A percentile compares a stretch with the other conserved stretches of the same genome.
Evolutionary conservation across 2,113 vertebrate species (phyloP).

Genomic region (Prunella fulvescens): DNA sequence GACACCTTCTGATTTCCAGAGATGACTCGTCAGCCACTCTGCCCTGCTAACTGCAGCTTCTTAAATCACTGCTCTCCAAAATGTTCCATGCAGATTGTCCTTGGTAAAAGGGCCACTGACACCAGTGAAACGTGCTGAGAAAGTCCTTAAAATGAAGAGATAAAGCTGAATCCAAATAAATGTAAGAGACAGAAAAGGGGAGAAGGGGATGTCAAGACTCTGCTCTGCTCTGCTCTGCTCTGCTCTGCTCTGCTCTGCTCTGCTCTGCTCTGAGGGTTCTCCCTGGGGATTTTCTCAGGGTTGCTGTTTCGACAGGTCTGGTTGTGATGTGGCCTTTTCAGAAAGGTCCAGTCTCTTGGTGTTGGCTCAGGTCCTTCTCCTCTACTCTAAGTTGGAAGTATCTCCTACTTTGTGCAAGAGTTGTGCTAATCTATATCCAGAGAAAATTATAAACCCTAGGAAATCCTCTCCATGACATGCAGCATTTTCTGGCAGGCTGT

Average conservation of each 20-base stretch:
- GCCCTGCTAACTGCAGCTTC: neutral
- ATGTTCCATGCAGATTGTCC: neutral
- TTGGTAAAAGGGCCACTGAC: neutral
- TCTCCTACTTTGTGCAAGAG: neutral
- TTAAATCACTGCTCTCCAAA: neutral
- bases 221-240: too few species aligned
- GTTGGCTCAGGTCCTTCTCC: neutral
- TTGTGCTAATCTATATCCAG: neutral
- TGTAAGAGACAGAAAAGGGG: neutral
- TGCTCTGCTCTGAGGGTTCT: neutral
- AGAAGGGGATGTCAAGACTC: neutral
- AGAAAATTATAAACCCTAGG: neutral
- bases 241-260: too few species aligned
- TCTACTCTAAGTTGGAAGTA: neutral
- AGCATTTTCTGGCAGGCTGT: neutral
- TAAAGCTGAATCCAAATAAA: neutral
- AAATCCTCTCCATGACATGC: neutral
- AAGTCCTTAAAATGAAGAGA: neutral
- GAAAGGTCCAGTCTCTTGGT: neutral
- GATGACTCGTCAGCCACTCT: neutral
- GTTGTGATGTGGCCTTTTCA: neutral
- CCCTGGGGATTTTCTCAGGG: neutral
- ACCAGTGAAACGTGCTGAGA: neutral
- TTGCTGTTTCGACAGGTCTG: neutral
- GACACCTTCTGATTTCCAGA: conserved; percentile 40